A percentile compares a stretch with the other conserved stretches of the same genome.
These are phyloP conservation scores for Scomber scombrus DNA, from an alignment of 2,113 vertebrate genomes.

Conservation along the genomic window DNA sequence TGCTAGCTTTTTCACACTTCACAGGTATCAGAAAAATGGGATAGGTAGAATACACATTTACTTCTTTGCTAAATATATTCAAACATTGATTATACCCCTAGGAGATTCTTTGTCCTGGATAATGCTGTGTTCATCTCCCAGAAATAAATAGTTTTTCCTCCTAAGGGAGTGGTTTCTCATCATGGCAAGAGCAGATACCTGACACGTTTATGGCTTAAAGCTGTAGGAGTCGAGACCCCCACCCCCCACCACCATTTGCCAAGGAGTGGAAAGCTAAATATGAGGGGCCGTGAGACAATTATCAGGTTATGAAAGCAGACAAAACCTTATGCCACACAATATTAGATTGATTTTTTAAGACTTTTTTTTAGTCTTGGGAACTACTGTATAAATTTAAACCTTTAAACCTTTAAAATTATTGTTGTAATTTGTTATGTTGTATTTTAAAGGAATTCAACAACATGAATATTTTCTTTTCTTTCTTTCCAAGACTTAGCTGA, in stretches of 20 bases:
- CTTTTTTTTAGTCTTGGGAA: no score
- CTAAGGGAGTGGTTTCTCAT: slow-evolving; percentile 15
- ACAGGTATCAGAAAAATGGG: slow-evolving; percentile 18
- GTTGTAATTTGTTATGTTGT: no score
- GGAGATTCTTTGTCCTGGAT: slow-evolving; percentile 30
- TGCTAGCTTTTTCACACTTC: slow-evolving; percentile 23
- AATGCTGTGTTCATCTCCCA: slow-evolving; percentile 12
- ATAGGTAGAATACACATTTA: slow-evolving; percentile 18
- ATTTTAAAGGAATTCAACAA: no score
- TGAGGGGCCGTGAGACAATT: background rate
- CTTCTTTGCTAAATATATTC: slow-evolving; percentile 37
- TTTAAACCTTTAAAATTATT: no score
- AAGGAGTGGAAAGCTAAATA: background rate
- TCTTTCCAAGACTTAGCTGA: no score
- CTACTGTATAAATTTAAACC: no score
- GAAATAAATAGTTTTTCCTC: slow-evolving; percentile 25
- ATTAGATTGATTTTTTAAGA: no score
- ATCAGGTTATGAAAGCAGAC: background rate
- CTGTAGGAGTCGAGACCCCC: background rate
- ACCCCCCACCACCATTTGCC: no score
- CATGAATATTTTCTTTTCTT: no score
- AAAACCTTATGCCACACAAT: no score
- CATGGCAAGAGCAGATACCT: slow-evolving; percentile 14
- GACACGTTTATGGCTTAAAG: slow-evolving; percentile 5
- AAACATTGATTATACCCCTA: slow-evolving; percentile 34